Evolutionary conservation across 2,113 vertebrate species (phyloP), one percentile per base, ranked within the genome.

Genomic region (Brevimyrus niger): DNA sequence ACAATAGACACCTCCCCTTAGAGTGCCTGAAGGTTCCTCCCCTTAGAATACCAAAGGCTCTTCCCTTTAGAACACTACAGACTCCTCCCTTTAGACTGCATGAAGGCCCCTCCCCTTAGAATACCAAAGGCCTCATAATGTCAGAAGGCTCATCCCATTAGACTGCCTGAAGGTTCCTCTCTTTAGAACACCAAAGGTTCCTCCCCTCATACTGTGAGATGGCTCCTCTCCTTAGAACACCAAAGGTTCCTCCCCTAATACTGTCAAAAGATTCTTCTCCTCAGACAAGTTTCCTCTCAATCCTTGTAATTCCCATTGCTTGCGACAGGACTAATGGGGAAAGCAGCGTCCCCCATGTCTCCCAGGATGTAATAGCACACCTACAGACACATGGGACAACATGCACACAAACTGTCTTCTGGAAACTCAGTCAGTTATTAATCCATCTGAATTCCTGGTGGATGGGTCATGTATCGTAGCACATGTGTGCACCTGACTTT

Each of bases 401-500:
- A 55, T 2, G 11, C n/a, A 69, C 23, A 69, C 61, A 69, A n/a
- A 0, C 61, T 31, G 23, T 69, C 61, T 11, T 27, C n/a, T 69
- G 61, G 61, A 69, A 69, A 69, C 61, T 69, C 13, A 9, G 0
- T 10, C 10, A 27, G 23, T 69, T 69, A 69, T 8, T 69, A 13
- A 87, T 87, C 80, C 84, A 83, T 50, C 47, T 23, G 38, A 46
- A 42, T 83, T 83, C 80, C 61, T 31, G 61, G 23, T 31, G 2
- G 61, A 69, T 69, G 61, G 61, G 61, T 27, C 23, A 27, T 23
- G 7, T 69, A 11, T 69, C 10, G 2, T n/a, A 10, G 61, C 61
- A 27, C 23, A 69, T 1, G 13, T 27, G 23, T 47, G 47, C 84
- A 27, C 47, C 21, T 83, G 80, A 47, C 94, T 94, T 95, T 94